Conservation (phyloP, 2,888 invertebrate genomes). For the Boloria euphrosyne region DNA sequence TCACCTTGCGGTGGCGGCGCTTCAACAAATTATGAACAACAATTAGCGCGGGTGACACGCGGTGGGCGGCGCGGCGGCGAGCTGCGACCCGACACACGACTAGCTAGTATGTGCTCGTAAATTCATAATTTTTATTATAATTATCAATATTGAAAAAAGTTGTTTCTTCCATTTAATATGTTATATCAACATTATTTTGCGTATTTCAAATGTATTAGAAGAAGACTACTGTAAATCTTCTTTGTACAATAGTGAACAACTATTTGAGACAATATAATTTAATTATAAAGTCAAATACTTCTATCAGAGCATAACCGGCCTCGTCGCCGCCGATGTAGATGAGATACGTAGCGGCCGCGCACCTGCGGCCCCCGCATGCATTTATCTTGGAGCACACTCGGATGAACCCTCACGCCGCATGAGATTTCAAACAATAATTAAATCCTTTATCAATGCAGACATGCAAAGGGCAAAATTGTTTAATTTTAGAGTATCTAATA, state of each 20-base stretch:
- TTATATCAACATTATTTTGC: too few species aligned
- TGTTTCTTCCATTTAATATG: not conserved
- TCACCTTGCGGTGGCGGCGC: slow-evolving; percentile 61
- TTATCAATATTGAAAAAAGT: not conserved
- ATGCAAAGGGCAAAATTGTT: slow-evolving; percentile 18
- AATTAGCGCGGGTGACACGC: slow-evolving; percentile 59
- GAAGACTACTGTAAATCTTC: too few species aligned
- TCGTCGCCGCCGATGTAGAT: slow-evolving; percentile 17
- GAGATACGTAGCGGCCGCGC: slow-evolving; percentile 36
- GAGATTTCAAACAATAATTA: slow-evolving; percentile 20
- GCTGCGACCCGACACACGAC: not conserved
- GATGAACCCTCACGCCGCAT: slow-evolving; percentile 37
- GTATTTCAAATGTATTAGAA: too few species aligned
- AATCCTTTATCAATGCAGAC: slow-evolving; percentile 24
- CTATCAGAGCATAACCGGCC: slow-evolving; percentile 2
- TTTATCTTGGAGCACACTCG: slow-evolving; percentile 54
- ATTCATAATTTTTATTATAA: slow-evolving; percentile 5
- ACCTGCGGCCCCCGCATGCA: slow-evolving; percentile 38
- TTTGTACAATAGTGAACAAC: too few species aligned
- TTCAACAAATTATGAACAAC: slow-evolving; percentile 71
- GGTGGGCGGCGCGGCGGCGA: not conserved
- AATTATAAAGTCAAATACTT: slow-evolving; percentile 7
- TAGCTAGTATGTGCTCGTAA: not conserved
- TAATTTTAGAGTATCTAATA: slow-evolving; percentile 4
- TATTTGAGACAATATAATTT: slow-evolving; percentile 5